Conservation (phyloP, 2,113 vertebrate species). For the Triplophysa dalaica region DNA sequence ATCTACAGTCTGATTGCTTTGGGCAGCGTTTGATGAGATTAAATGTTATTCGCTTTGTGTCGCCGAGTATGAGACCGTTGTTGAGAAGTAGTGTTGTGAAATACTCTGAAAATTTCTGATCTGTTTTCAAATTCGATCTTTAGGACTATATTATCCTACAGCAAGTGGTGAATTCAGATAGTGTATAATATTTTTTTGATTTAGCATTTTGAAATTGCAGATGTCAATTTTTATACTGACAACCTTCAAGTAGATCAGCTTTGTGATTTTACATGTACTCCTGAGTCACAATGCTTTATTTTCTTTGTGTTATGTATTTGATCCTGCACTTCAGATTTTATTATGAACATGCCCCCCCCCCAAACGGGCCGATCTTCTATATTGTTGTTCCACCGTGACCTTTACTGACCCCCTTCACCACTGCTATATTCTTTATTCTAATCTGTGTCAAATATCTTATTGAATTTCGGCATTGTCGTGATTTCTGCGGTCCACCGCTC, state of each 20-base stretch:
- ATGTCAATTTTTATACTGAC: neutral
- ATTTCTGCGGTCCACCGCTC: slow-evolving; percentile 39
- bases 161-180: neutral
- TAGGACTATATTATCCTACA: too few relatives aligned
- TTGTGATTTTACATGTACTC: neutral
- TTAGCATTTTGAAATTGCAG: too few relatives aligned
- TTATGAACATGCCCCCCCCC: neutral
- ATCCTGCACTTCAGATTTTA: slow-evolving; percentile 25
- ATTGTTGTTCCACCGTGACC: slow-evolving; percentile 5
- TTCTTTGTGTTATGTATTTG: slow-evolving; percentile 5
- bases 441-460: slow-evolving; percentile 58
- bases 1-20: slow-evolving; percentile 66
- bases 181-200: neutral
- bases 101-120: too few relatives aligned
- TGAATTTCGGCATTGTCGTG: slow-evolving; percentile 49
- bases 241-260: neutral
- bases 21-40: slow-evolving; percentile 68
- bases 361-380: neutral
- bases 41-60: slow-evolving; percentile 45
- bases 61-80: neutral
- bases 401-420: slow-evolving; percentile 29
- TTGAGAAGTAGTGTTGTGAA: too few relatives aligned
- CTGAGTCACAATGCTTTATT: neutral
- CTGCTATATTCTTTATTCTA: slow-evolving; percentile 46
- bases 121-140: too few relatives aligned